These are phyloP conservation scores for Macaria notata DNA, from an alignment of 2,888 invertebrate species.

Conservation along the genomic window DNA sequence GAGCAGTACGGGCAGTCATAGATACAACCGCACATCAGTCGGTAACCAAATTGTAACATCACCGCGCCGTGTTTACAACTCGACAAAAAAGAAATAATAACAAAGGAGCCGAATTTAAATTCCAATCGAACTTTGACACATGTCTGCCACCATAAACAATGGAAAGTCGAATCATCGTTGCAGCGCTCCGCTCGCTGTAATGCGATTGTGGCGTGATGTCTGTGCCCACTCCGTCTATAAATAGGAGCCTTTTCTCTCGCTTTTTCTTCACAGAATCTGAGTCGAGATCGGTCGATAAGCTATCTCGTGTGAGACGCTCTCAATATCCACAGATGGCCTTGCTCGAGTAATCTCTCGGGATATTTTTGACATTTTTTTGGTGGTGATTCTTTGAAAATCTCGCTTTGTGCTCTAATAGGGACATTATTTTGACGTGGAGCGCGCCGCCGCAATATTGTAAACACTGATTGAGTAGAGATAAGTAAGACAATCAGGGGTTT, in stretches of 20 bases:
- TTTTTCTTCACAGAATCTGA: slow-evolving; percentile 79
- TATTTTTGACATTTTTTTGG: slow-evolving; percentile 79
- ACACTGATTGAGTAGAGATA: slow-evolving; percentile 79
- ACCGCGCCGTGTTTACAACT: slow-evolving; percentile 79
- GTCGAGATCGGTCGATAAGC: slow-evolving; percentile 76
- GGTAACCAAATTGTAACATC: slow-evolving; percentile 81
- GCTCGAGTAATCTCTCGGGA: slow-evolving; percentile 73
- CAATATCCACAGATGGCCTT: slow-evolving; percentile 82
- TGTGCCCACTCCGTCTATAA: slow-evolving; percentile 74
- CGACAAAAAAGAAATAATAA: slow-evolving; percentile 75
- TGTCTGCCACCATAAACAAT: slow-evolving; percentile 83
- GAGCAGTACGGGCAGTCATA: slow-evolving; percentile 72
- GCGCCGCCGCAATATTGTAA: slow-evolving; percentile 74
- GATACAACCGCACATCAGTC: slow-evolving; percentile 67
- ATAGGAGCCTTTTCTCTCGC: slow-evolving; percentile 79
- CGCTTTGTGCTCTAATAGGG: slow-evolving; percentile 79
- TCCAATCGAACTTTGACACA: slow-evolving; percentile 83
- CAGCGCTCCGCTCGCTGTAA: slow-evolving; percentile 56
- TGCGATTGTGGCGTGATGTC: slow-evolving; percentile 74
- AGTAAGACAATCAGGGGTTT: slow-evolving; percentile 71
- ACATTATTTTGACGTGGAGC: slow-evolving; percentile 80
- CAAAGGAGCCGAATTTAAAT: slow-evolving; percentile 82
- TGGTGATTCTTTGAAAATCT: slow-evolving; percentile 72
- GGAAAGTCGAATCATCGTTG: slow-evolving; percentile 80
- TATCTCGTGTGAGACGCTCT: slow-evolving; percentile 80